Percentiles rank a stretch among this genome's conserved stretches.
Evolutionary conservation across 2,113 vertebrate species (phyloP).

Genomic region (Bostrychus sinensis): DNA sequence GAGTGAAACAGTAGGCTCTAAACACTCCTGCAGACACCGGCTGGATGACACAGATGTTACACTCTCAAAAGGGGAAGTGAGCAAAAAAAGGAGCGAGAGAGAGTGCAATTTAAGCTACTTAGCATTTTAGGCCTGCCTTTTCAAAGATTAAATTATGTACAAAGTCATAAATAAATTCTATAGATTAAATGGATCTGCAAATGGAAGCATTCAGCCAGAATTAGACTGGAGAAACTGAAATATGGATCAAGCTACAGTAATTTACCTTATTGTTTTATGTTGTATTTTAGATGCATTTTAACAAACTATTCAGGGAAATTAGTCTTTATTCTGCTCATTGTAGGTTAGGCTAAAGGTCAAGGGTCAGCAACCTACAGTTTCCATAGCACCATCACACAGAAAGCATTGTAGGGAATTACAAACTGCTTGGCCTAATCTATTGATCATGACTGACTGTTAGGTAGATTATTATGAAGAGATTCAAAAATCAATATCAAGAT

Average conservation of each 20-base stretch:
- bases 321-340: too few species aligned
- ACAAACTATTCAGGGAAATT: constrained; percentile 45
- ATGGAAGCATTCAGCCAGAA: constrained; percentile 45
- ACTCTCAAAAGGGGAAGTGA: constrained; percentile 16
- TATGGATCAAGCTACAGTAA: constrained; percentile 42
- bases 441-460: background rate
- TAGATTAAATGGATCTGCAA: constrained; percentile 67
- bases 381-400: background rate
- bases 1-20: constrained; percentile 55
- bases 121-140: constrained; percentile 58
- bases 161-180: constrained; percentile 63
- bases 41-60: constrained; percentile 32
- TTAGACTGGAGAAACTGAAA: constrained; percentile 40
- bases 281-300: constrained; percentile 21
- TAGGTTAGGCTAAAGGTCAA: constrained; percentile 17
- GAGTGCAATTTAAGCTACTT: constrained; percentile 65
- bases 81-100: background rate
- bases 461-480: background rate
- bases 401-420: background rate
- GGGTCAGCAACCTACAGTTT: background rate
- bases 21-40: constrained; percentile 62
- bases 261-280: constrained; percentile 38
- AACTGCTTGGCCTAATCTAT: background rate
- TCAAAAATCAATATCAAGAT: too few species aligned
- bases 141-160: constrained; percentile 61